A percentile compares a stretch with the other conserved stretches of the same genome.
These are phyloP conservation scores for Parotocinclus haroldoi DNA, from an alignment of 2,797 vertebrate genomes.

Conservation along the genomic window DNA sequence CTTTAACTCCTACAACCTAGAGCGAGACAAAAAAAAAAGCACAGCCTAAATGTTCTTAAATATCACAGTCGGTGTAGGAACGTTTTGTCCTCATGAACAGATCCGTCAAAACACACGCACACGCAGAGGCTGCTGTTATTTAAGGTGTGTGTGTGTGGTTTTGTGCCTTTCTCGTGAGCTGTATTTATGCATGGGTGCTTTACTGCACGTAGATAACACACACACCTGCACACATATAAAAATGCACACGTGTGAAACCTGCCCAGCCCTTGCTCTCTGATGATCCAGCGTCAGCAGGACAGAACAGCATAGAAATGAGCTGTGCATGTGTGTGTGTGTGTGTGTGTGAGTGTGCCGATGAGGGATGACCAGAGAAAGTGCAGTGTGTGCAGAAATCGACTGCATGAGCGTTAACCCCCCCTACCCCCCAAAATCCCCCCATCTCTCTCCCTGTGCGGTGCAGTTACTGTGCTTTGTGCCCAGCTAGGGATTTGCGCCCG, in stretches of 20 bases:
- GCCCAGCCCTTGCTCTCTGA: slow-evolving; percentile 17
- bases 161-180: too few relatives aligned
- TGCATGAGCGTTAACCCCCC: slow-evolving; percentile 24
- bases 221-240: slow-evolving; percentile 3
- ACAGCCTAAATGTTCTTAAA: too few relatives aligned
- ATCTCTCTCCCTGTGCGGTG: not conserved
- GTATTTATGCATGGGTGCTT: slow-evolving; percentile 1
- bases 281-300: slow-evolving; percentile 15
- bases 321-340: slow-evolving; percentile 28
- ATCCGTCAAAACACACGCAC: slow-evolving; percentile 12
- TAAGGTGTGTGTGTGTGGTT: too few relatives aligned
- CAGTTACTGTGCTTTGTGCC: too few relatives aligned
- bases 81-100: not conserved
- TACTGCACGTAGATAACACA: not conserved
- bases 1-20: not conserved
- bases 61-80: too few relatives aligned
- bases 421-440: not conserved
- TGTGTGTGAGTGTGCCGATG: slow-evolving; percentile 27
- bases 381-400: slow-evolving; percentile 39
- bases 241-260: not conserved
- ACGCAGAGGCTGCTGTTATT: not conserved
- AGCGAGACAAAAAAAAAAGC: too few relatives aligned
- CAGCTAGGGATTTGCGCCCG: too few relatives aligned
- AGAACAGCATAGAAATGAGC: slow-evolving; percentile 5
- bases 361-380: slow-evolving; percentile 49